Base-by-base conservation (phyloP, 2,888 invertebrate species). In the Xanthia icteritia region DNA sequence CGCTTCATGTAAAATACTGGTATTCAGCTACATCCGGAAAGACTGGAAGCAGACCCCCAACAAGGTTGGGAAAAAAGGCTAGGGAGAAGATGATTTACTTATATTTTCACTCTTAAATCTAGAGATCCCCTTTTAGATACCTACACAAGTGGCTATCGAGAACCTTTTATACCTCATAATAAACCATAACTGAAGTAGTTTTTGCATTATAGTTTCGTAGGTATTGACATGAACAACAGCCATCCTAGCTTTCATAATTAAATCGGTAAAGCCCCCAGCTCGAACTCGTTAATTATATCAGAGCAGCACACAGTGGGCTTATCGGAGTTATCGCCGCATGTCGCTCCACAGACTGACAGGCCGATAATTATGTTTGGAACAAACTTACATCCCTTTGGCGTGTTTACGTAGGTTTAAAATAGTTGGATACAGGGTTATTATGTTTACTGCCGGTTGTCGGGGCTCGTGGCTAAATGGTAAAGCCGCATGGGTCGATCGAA, bases 311-410 rank as follows among this genome's bases (percentile, higher is more conserved):
- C 56, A 73, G 31, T 15, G 11, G 54, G 66, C 48, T 67, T 79
- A 81, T 82, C 67, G 58, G 27, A 48, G 56, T 58, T 78, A 76
- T 65, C 73, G n/a, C 8, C 39, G 74, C 67, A 39, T 58, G 79
- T 64, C 66, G n/a, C 48, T 51, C n/a, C 42, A 23, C 36, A n/a
- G 66, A 1, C n/a, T 56, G 79, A 56, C 75, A 79, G 39, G 15
- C 48, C 48, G 61, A 67, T 79, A 79, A 63, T 79, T 31, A 60
- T 66, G 51, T 51, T 51, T 42, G 11, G 66, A 76, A 58, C 61
- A 63, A 77, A 77, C 36, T 51, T 51, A 67, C 36, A 67, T 27
- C 68, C 27, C 54, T 54, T 45, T 23, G 15, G 39, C 20, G n/a
- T 48, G 51, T 66, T 48, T 42, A n/a, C 2, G 11, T 39, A 42